Evolutionary conservation across 2,113 vertebrate species (phyloP).

Genomic region (Cariama cristata): DNA sequence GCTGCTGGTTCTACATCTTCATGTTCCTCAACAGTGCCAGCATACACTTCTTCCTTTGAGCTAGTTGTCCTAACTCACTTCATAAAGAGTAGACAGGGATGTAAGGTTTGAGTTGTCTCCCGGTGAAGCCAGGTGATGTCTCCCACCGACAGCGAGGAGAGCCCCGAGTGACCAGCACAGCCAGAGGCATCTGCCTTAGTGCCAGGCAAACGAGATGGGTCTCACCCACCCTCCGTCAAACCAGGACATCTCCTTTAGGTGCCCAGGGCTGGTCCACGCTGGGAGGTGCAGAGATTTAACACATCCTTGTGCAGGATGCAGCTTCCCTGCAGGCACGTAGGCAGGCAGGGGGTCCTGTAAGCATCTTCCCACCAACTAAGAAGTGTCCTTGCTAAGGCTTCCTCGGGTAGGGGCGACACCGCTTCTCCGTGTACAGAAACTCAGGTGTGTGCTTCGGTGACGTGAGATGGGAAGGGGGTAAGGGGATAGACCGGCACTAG

Average conservation of each 20-base stretch:
- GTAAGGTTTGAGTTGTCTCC: neutral
- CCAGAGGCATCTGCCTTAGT: neutral
- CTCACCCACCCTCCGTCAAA: neutral
- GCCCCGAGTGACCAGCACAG: neutral
- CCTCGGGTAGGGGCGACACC: neutral
- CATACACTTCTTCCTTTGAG: neutral
- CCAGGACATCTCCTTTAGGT: neutral
- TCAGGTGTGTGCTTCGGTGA: neutral
- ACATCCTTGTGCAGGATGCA: neutral
- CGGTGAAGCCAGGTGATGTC: neutral
- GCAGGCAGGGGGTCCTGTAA: neutral
- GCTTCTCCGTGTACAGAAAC: neutral
- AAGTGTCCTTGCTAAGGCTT: neutral
- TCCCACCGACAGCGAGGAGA: neutral
- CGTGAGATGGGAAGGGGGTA: neutral
- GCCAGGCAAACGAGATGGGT: neutral
- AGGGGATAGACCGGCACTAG: neutral
- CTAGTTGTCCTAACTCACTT: neutral
- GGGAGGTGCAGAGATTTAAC: neutral
- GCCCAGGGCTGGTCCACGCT: accelerated
- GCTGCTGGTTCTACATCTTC: neutral
- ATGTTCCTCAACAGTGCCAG: neutral
- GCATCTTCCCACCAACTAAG: neutral
- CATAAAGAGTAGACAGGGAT: neutral
- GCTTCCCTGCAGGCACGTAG: neutral